Conservation (phyloP, 2,113 vertebrate species). For the Antigone vipio region DNA sequence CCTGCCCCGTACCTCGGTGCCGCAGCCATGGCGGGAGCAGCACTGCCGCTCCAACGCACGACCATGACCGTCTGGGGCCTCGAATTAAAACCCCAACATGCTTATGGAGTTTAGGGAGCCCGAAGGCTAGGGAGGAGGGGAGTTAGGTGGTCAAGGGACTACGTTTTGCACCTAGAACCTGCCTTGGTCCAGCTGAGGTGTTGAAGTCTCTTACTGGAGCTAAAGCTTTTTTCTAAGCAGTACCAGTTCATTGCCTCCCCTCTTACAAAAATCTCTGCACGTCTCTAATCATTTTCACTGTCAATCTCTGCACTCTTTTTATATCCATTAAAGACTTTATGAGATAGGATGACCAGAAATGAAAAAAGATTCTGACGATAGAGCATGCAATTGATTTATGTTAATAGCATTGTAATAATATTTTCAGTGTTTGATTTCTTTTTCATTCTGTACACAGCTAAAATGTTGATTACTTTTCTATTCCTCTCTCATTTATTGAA, state of each 20-base stretch:
- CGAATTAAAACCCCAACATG: not conserved
- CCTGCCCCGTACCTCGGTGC: accelerated
- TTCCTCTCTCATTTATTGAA: constrained; percentile 7
- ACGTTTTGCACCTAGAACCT: accelerated
- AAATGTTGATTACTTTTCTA: constrained; percentile 45
- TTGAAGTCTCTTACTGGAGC: not conserved
- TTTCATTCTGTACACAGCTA: constrained; percentile 42
- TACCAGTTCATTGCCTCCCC: not conserved
- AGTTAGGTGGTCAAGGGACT: not conserved
- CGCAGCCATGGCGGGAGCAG: not conserved
- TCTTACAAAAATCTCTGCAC: not conserved
- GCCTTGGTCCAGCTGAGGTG: not conserved
- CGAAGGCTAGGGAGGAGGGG: not conserved
- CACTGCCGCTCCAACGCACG: not conserved
- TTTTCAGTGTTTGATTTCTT: constrained; percentile 58
- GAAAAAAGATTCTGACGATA: constrained; percentile 28
- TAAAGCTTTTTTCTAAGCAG: not conserved
- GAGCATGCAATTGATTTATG: constrained; percentile 43
- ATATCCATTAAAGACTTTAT: constrained; percentile 51
- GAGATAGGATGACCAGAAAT: constrained; percentile 42
- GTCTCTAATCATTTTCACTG: constrained; percentile 22
- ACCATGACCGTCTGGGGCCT: not conserved
- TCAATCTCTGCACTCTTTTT: constrained; percentile 17
- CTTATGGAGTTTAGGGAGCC: not conserved
- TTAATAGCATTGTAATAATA: constrained; percentile 45